Evolutionary conservation across 2,888 invertebrate species (phyloP).

Genomic region (Eupithecia centaureata): DNA sequence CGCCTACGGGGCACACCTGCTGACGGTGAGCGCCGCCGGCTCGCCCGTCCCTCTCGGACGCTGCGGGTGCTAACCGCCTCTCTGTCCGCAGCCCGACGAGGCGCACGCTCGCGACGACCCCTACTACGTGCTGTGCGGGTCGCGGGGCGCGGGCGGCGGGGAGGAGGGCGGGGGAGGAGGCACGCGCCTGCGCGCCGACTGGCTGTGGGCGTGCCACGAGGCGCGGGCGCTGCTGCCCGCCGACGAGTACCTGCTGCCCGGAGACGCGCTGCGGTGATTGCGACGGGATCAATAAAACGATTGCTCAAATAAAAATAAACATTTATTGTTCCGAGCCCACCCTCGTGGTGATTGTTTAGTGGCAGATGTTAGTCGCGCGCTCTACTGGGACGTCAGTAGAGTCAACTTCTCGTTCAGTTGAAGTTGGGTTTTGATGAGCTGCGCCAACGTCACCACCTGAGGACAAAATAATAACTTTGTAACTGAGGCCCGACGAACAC

Average conservation of each 20-base stretch:
- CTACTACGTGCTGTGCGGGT: conserved; percentile 54
- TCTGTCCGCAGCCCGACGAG: conserved; percentile 43
- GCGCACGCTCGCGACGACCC: conserved; percentile 49
- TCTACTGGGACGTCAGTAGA: conserved; percentile 87
- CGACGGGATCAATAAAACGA: background rate
- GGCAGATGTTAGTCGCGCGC: no score
- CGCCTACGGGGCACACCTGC: conserved; percentile 85
- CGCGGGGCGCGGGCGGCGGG: conserved; percentile 10
- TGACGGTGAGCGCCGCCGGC: conserved; percentile 47
- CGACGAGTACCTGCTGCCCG: conserved; percentile 21
- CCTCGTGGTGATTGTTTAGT: background rate
- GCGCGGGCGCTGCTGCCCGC: conserved; percentile 39
- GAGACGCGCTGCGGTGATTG: no score
- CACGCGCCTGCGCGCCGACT: conserved; percentile 76
- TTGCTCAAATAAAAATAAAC: background rate
- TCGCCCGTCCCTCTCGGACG: background rate
- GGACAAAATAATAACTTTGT: conserved; percentile 75
- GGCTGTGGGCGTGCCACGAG: conserved; percentile 86
- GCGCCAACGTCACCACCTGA: conserved; percentile 93
- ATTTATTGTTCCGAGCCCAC: background rate
- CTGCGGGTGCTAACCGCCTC: background rate
- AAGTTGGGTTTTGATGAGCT: conserved; percentile 97
- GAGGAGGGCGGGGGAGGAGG: conserved; percentile 29
- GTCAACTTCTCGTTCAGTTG: conserved; percentile 98
- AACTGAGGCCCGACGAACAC: no score